phyloP scores from a whole-genome alignment of 2,113 vertebrate species.

The Hippocampus mohnikei region DNA sequence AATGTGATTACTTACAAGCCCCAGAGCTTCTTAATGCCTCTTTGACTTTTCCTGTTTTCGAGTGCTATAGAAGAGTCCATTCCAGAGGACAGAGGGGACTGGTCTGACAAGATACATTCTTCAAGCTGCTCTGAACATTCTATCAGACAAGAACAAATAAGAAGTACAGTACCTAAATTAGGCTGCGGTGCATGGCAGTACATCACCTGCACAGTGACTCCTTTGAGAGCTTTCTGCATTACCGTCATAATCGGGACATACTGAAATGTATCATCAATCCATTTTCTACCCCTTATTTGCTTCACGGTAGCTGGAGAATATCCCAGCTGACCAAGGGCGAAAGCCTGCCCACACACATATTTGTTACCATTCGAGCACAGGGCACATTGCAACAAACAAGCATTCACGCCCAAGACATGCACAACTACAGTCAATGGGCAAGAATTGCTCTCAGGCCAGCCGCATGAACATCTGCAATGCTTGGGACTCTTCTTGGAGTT shows the following conservation, averaged over 20 bases:
- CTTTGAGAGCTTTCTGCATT: neutral
- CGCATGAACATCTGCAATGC: neutral
- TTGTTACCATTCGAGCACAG: too few species aligned
- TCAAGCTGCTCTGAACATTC: constrained; percentile 76
- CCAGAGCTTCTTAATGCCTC: constrained; percentile 94
- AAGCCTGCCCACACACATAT: too few species aligned
- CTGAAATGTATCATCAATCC: too few species aligned
- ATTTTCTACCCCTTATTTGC: too few species aligned
- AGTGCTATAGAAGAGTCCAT: constrained; percentile 82
- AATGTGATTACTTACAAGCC: constrained; percentile 81
- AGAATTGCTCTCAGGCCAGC: too few species aligned
- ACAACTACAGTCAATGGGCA: too few species aligned
- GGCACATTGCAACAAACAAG: too few species aligned
- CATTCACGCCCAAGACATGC: too few species aligned
- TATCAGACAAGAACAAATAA: constrained; percentile 37
- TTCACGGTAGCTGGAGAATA: too few species aligned
- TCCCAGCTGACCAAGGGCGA: too few species aligned
- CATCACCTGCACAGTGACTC: neutral
- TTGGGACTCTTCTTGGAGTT: neutral
- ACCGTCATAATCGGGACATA: neutral
- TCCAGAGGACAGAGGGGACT: constrained; percentile 82
- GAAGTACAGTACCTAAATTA: neutral
- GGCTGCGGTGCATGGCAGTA: neutral
- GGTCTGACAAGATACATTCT: constrained; percentile 76
- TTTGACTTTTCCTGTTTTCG: constrained; percentile 84